Conservation (phyloP, 2,888 invertebrate species). For the Habroteleia sp. region DNA sequence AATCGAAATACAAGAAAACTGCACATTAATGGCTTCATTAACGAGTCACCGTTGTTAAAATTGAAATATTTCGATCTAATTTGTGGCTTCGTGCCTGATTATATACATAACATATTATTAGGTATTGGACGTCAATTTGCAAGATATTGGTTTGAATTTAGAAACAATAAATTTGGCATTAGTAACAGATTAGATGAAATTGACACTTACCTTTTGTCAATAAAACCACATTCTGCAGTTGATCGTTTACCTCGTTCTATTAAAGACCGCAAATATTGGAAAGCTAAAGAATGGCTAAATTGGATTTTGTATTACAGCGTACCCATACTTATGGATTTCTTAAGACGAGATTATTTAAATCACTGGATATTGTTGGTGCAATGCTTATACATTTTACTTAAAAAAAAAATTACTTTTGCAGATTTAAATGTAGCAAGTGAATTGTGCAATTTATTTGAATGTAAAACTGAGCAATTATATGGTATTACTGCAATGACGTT, state of each 20-base stretch:
- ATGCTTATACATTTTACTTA: neutral
- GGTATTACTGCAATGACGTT: neutral
- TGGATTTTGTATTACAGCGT: constrained; percentile 4
- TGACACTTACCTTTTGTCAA: neutral
- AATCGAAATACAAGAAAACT: no score
- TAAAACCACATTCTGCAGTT: constrained; percentile 1
- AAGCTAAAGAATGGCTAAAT: constrained; percentile 9
- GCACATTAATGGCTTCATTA: no score
- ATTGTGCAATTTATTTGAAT: constrained; percentile 1
- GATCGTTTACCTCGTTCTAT: constrained; percentile 1
- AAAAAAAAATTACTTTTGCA: neutral
- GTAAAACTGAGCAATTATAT: neutral
- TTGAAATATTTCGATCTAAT: no score
- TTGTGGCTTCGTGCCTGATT: no score
- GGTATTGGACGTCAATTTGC: constrained; percentile 10
- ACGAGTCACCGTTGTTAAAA: no score
- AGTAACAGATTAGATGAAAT: no score
- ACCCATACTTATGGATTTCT: neutral
- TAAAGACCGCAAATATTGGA: constrained; percentile 2
- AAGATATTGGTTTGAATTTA: neutral
- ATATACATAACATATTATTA: no score
- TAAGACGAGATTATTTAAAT: neutral
- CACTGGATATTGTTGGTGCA: constrained; percentile 5
- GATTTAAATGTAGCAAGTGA: neutral
- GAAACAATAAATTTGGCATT: no score